A percentile compares a stretch with the other conserved stretches of the same genome.
These are phyloP conservation scores for Antechinus stuartii DNA, from an alignment of 2,113 vertebrate species.

Conservation along the genomic window DNA sequence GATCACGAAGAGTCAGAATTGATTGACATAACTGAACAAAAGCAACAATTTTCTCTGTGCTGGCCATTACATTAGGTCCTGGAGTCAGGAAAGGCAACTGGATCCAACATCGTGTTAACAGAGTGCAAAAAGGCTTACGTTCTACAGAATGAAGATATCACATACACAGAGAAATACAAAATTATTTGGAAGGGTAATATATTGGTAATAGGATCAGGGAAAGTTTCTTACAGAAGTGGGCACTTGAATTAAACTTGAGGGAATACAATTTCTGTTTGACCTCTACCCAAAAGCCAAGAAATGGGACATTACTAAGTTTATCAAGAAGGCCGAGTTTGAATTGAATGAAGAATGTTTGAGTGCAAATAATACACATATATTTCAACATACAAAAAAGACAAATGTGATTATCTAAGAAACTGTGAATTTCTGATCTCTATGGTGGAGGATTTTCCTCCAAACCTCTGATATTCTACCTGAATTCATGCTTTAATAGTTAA, in stretches of 20 bases:
- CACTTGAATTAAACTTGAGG: neutral
- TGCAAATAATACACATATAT: too few species aligned
- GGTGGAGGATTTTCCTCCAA: too few species aligned
- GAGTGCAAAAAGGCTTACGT: neutral
- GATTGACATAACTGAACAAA: too few species aligned
- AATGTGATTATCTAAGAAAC: too few species aligned
- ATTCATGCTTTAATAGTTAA: too few species aligned
- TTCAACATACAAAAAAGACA: too few species aligned
- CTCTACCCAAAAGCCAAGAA: slow-evolving; percentile 15
- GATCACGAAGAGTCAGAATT: too few species aligned
- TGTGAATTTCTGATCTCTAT: too few species aligned
- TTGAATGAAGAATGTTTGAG: too few species aligned
- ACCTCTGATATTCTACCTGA: too few species aligned
- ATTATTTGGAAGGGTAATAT: neutral
- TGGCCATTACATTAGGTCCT: neutral
- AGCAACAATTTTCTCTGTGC: neutral
- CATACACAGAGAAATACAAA: neutral
- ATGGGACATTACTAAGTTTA: too few species aligned
- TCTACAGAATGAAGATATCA: neutral
- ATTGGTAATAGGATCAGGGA: neutral
- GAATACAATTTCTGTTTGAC: neutral
- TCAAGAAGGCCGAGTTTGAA: too few species aligned
- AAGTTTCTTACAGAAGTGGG: neutral
- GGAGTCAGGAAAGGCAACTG: neutral
- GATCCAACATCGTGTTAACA: neutral